Conservation (phyloP, 2,888 invertebrate genomes). For the Netelia inedita region DNA sequence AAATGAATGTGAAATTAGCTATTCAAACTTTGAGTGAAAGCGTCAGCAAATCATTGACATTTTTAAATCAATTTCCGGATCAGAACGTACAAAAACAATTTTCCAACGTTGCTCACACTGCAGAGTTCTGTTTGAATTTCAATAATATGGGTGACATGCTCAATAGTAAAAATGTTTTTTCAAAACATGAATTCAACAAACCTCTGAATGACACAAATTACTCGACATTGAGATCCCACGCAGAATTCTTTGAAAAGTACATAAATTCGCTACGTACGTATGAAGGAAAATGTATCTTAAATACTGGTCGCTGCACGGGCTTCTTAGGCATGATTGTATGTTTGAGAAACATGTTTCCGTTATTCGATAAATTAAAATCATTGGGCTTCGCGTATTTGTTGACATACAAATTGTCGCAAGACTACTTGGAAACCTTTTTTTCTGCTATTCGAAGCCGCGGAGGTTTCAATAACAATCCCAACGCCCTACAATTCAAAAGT, state of each 20-base stretch:
- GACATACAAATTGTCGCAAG: conserved; percentile 62
- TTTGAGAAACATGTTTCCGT: conserved; percentile 60
- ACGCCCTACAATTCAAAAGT: conserved; percentile 57
- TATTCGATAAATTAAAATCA: conserved; percentile 46
- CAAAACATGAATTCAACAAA: conserved; percentile 33
- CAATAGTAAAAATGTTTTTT: conserved; percentile 60
- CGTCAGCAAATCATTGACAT: conserved; percentile 20
- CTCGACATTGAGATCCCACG: conserved; percentile 30
- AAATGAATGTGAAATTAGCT: too few relatives aligned
- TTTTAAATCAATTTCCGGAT: conserved; percentile 41
- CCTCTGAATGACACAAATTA: conserved; percentile 45
- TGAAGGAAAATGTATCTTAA: conserved; percentile 11
- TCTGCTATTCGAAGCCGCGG: conserved; percentile 64
- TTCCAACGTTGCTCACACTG: conserved; percentile 32
- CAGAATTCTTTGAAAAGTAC: conserved; percentile 48
- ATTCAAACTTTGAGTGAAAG: too few relatives aligned
- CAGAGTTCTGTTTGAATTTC: conserved; percentile 55
- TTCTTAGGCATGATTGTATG: conserved; percentile 61
- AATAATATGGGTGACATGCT: conserved; percentile 62
- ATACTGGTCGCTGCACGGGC: conserved; percentile 39
- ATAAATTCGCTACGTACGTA: conserved; percentile 28
- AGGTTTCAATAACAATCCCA: conserved; percentile 68
- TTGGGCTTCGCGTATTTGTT: conserved; percentile 50
- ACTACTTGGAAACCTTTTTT: conserved; percentile 68
- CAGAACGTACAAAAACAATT: conserved; percentile 34